Percentiles rank a stretch among this genome's conserved stretches.
These are phyloP conservation scores for Artibeus jamaicensis DNA, from an alignment of 2,797 vertebrate species.

Conservation along the genomic window DNA sequence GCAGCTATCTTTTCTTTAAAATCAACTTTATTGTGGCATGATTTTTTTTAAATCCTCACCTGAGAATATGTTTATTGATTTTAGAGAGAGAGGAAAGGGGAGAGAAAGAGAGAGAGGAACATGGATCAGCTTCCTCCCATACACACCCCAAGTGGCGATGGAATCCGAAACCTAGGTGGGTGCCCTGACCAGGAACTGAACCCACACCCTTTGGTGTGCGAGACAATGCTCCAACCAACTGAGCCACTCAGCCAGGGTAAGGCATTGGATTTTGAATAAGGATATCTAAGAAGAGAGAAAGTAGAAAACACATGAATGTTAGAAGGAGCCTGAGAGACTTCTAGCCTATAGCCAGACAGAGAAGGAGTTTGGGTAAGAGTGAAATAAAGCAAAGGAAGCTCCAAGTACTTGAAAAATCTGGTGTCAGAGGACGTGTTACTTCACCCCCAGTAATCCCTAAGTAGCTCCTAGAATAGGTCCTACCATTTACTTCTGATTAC, in stretches of 20 bases:
- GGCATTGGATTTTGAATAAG: background rate
- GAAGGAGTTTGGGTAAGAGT: background rate
- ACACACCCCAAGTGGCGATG: too few relatives aligned
- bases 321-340: background rate
- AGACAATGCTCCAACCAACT: too few relatives aligned
- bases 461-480: background rate
- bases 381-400: background rate
- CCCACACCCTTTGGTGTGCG: too few relatives aligned
- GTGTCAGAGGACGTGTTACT: background rate
- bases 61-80: too few relatives aligned
- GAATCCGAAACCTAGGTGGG: too few relatives aligned
- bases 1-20: conserved; percentile 9
- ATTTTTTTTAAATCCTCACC: background rate
- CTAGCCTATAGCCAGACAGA: background rate
- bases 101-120: too few relatives aligned
- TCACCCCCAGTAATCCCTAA: background rate
- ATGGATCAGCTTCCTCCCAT: too few relatives aligned
- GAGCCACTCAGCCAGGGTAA: background rate
- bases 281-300: background rate
- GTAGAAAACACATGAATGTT: background rate
- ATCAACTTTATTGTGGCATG: background rate
- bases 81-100: too few relatives aligned
- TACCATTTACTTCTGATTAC: background rate
- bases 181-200: too few relatives aligned
- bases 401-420: background rate